A percentile compares a stretch with the other conserved stretches of the same genome.
Evolutionary conservation across 1,140 invertebrate genomes (phyloP).

Genomic region (Panagrolaimus sp.): DNA sequence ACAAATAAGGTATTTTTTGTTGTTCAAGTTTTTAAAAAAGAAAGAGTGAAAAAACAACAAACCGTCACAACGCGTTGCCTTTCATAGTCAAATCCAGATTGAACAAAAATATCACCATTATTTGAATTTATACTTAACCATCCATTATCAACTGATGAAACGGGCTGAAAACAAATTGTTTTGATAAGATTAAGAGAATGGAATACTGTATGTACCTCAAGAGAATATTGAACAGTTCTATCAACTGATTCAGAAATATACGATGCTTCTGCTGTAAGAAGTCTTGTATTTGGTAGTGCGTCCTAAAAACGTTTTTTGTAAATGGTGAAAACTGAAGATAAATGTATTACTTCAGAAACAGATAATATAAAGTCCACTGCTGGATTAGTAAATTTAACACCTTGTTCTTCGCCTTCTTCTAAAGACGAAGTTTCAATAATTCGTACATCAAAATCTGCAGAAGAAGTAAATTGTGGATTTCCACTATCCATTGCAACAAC

Average conservation of each 20-base stretch:
- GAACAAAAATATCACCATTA: conserved; percentile 27
- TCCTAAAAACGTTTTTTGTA: neutral
- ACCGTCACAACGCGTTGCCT: conserved; percentile 24
- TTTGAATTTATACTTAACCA: conserved; percentile 30
- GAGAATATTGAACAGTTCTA: conserved; percentile 7
- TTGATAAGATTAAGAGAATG: neutral
- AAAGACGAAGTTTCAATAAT: neutral
- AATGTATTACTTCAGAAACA: neutral
- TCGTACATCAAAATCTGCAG: conserved; percentile 6
- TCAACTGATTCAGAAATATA: neutral
- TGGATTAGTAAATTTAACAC: neutral
- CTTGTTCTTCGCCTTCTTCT: neutral
- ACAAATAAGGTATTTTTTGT: conserved; percentile 12
- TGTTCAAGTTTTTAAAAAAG: neutral
- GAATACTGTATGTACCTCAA: neutral
- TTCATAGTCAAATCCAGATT: conserved; percentile 30
- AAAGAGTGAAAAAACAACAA: conserved; percentile 15
- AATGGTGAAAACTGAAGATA: too few species aligned
- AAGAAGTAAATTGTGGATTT: neutral
- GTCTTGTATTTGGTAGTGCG: neutral
- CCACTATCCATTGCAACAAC: neutral
- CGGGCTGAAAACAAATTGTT: conserved; percentile 10
- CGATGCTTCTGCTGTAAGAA: conserved; percentile 1
- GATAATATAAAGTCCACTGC: neutral
- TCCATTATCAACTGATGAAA: neutral